Evolutionary conservation across 1,140 invertebrate species (phyloP).

Genomic region (Drosophila ohnishii): DNA sequence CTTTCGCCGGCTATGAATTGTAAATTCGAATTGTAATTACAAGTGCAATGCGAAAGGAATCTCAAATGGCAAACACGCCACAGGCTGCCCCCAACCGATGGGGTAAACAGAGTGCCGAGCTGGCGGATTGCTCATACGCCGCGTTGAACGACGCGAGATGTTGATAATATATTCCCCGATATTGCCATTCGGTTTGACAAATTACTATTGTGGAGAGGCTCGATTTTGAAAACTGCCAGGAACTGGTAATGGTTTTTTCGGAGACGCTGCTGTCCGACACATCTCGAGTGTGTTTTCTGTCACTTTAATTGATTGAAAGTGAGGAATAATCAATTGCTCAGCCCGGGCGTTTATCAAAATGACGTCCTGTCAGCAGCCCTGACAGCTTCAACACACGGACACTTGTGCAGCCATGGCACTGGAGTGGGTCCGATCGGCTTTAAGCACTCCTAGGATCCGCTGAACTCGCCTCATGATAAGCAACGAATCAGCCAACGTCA

Average conservation of each 20-base stretch:
- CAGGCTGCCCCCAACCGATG: slow-evolving; percentile 33
- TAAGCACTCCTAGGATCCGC: slow-evolving; percentile 5
- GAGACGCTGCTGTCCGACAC: slow-evolving; percentile 12
- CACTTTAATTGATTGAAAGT: slow-evolving; percentile 58
- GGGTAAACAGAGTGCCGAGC: slow-evolving; percentile 51
- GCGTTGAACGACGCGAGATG: slow-evolving; percentile 30
- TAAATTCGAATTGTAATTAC: slow-evolving; percentile 71
- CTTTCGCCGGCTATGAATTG: slow-evolving; percentile 68
- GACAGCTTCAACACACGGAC: slow-evolving; percentile 48
- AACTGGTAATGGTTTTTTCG: slow-evolving; percentile 55
- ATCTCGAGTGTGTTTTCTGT: slow-evolving; percentile 28
- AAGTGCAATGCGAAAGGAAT: slow-evolving; percentile 58
- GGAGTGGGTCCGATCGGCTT: slow-evolving; percentile 18
- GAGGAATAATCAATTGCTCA: slow-evolving; percentile 55
- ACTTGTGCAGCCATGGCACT: slow-evolving; percentile 7
- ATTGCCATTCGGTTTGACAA: slow-evolving; percentile 37
- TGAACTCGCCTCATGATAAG: slow-evolving; percentile 24
- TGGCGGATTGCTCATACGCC: slow-evolving; percentile 51
- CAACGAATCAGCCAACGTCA: slow-evolving; percentile 51
- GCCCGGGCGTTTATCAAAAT: slow-evolving; percentile 60
- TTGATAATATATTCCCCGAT: slow-evolving; percentile 22
- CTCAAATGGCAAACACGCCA: slow-evolving; percentile 44
- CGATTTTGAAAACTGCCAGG: slow-evolving; percentile 43
- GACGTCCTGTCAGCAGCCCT: slow-evolving; percentile 57
- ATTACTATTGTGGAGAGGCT: slow-evolving; percentile 34